phyloP scores from a whole-genome alignment of 2,113 vertebrate species.

The Gnathochromis pfefferi region DNA sequence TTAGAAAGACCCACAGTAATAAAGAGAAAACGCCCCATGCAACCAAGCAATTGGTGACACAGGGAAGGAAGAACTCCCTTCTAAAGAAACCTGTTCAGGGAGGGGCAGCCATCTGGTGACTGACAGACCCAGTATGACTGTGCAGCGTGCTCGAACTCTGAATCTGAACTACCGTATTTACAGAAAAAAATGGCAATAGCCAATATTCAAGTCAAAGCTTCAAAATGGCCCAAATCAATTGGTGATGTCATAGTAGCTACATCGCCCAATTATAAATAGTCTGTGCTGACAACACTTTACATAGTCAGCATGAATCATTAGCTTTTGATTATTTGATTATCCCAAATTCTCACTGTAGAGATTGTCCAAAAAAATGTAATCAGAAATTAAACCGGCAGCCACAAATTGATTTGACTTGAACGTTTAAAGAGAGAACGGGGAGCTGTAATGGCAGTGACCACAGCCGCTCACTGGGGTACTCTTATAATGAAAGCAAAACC shows the following conservation, averaged over 20 bases:
- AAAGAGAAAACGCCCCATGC: neutral
- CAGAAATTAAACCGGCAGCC: neutral
- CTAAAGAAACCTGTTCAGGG: neutral
- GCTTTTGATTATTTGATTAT: neutral
- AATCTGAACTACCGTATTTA: neutral
- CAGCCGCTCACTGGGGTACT: neutral
- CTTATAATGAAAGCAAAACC: neutral
- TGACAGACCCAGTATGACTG: neutral
- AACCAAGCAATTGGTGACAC: neutral
- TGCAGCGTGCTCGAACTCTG: neutral
- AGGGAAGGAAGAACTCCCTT: neutral
- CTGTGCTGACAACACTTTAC: neutral
- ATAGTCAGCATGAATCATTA: neutral
- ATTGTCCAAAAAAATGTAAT: neutral
- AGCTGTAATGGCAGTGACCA: neutral
- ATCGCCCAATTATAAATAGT: neutral
- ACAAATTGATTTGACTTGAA: neutral
- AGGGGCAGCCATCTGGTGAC: neutral
- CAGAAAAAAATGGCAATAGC: neutral
- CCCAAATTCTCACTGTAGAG: neutral
- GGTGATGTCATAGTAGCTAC: neutral
- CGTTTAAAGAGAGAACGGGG: neutral
- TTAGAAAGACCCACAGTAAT: neutral
- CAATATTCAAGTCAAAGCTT: neutral
- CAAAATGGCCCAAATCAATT: neutral